phyloP scores from a whole-genome alignment of 1,140 invertebrate genomes.

The Galleria mellonella region DNA sequence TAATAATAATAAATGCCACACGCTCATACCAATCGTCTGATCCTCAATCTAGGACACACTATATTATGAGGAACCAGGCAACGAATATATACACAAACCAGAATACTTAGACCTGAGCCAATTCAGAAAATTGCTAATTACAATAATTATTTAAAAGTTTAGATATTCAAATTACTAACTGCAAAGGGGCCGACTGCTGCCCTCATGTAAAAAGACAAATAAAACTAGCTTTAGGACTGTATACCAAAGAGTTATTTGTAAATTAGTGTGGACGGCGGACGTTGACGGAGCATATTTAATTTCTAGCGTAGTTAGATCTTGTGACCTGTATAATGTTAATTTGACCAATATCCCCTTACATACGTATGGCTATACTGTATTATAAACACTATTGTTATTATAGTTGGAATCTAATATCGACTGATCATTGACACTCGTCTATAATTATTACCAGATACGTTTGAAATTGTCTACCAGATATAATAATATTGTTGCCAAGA shows the following conservation, averaged over 20 bases:
- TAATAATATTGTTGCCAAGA: no score
- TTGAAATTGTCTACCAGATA: no score
- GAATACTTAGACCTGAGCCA: no score
- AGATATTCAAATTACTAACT: not conserved
- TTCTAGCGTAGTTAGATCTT: conserved; percentile 58
- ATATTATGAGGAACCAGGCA: no score
- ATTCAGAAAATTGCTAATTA: no score
- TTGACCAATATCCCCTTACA: conserved; percentile 58
- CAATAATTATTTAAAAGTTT: no score
- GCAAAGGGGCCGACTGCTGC: conserved; percentile 48
- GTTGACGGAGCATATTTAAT: conserved; percentile 61
- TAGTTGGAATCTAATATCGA: conserved; percentile 23
- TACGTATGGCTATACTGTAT: conserved; percentile 22
- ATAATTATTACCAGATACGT: conserved; percentile 8
- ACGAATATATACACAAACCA: no score
- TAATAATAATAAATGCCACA: no score
- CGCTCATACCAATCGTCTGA: no score
- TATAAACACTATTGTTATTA: conserved; percentile 8
- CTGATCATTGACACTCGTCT: conserved; percentile 16
- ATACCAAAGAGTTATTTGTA: conserved; percentile 72
- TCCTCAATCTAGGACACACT: no score
- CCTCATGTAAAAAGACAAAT: conserved; percentile 45
- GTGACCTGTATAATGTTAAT: conserved; percentile 59
- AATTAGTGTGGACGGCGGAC: conserved; percentile 54
- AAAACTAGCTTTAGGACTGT: conserved; percentile 66